Percentiles rank a stretch among this genome's conserved stretches.
Evolutionary conservation across 1,140 invertebrate species (phyloP).

Genomic region (Batillaria attramentaria): DNA sequence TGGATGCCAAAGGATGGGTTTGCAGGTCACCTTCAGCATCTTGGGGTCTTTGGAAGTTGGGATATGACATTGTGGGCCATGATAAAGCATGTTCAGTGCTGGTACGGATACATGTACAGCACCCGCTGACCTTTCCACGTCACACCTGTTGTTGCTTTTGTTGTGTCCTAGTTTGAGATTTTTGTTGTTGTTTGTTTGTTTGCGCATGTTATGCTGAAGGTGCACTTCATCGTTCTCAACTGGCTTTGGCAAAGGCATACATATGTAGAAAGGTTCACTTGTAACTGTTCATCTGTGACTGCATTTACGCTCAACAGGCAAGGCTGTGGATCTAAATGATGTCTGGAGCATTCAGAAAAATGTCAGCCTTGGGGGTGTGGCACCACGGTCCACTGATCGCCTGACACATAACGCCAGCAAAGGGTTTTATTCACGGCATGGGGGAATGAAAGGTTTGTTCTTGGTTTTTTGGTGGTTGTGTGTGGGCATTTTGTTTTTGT

Average conservation of each 20-base stretch:
- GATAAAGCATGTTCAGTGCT: too few species aligned
- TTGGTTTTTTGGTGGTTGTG: background rate
- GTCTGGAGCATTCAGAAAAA: slow-evolving; percentile 23
- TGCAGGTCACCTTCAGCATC: too few species aligned
- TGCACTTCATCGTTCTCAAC: background rate
- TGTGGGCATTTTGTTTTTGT: background rate
- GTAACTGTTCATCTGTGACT: background rate
- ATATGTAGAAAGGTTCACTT: background rate
- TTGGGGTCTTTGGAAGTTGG: too few species aligned
- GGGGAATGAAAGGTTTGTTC: slow-evolving; percentile 4
- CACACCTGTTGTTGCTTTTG: background rate
- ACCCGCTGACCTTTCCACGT: too few species aligned
- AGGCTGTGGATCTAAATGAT: slow-evolving; percentile 12
- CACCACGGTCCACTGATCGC: background rate
- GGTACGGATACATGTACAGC: too few species aligned
- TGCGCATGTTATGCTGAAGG: background rate
- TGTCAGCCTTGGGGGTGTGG: slow-evolving; percentile 3
- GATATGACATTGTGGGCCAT: too few species aligned
- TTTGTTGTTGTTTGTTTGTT: background rate
- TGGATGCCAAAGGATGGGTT: too few species aligned
- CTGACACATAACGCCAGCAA: slow-evolving; percentile 10
- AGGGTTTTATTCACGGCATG: slow-evolving; percentile 15
- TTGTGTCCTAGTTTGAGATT: background rate
- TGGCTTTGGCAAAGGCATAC: background rate
- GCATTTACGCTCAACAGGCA: too few species aligned